Percentiles rank a stretch among this genome's conserved stretches.
These are phyloP conservation scores for Cricetomys ansorgei DNA, from an alignment of 2,113 vertebrate species.

Conservation along the genomic window DNA sequence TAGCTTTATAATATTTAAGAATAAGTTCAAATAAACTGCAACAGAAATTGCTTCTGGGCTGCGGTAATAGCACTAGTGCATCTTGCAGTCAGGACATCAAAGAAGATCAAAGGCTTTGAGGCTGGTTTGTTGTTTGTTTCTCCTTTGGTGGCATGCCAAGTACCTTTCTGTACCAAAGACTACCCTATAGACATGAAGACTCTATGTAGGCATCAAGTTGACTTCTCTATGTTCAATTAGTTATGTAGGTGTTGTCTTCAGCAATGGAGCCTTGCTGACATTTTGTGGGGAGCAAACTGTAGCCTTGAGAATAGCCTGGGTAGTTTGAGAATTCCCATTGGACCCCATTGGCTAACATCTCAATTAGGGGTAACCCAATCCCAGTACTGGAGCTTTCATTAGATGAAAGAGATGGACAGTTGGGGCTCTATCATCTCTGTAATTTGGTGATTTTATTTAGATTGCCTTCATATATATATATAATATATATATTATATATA, in stretches of 20 bases:
- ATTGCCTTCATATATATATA: not conserved
- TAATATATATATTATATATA: not conserved
- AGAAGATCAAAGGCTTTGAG: not conserved
- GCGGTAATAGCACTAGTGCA: not conserved
- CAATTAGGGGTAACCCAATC: not conserved
- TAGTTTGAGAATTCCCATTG: not conserved
- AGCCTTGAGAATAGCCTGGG: not conserved
- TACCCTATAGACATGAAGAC: not conserved
- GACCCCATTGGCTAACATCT: not conserved
- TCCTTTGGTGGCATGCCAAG: not conserved
- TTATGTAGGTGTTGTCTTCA: not conserved
- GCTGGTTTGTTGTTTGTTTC: not conserved
- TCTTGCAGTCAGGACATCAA: not conserved
- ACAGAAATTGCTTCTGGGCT: too few relatives aligned
- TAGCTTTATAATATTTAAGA: too few relatives aligned
- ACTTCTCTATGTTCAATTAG: not conserved
- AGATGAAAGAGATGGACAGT: not conserved
- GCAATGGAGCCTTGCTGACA: not conserved
- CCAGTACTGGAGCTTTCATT: not conserved
- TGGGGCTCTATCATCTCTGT: not conserved
- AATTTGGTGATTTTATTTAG: not conserved
- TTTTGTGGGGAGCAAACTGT: not conserved
- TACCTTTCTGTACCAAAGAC: not conserved
- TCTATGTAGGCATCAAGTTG: not conserved
- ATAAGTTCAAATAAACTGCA: too few relatives aligned